Conservation (phyloP, 2,888 invertebrate genomes). For the Habroteleia sp. region DNA sequence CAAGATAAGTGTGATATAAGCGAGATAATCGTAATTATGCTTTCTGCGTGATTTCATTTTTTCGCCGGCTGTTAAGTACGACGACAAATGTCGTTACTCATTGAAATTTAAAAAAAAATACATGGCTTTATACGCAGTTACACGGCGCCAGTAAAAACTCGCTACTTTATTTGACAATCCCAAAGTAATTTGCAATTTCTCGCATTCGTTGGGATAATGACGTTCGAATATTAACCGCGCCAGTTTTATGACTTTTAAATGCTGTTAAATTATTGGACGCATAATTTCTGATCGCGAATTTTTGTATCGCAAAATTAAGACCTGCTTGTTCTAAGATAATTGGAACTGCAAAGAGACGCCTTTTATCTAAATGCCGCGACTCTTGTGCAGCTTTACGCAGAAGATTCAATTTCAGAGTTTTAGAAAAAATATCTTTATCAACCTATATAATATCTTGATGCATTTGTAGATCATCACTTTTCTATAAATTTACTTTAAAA, state of each 20-base stretch:
- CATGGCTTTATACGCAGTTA: no score
- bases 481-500: no score
- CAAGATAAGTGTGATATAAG: constrained; percentile 27
- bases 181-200: constrained; percentile 28
- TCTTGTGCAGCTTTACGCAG: no score
- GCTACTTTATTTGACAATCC: constrained; percentile 41
- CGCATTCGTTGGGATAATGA: constrained; percentile 43
- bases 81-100: constrained; percentile 49
- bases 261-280: constrained; percentile 41
- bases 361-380: no score
- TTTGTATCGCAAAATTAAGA: constrained; percentile 36
- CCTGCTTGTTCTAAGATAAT: constrained; percentile 39
- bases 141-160: constrained; percentile 18
- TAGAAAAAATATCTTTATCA: no score
- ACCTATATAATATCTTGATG: no score
- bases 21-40: constrained; percentile 44
- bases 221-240: constrained; percentile 48
- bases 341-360: constrained; percentile 17
- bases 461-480: no score
- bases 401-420: no score
- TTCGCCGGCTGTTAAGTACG: constrained; percentile 24
- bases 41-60: constrained; percentile 15
- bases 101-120: constrained; percentile 29
- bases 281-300: constrained; percentile 21
- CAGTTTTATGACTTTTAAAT: constrained; percentile 29